Conservation (phyloP, 2,797 vertebrate species). For the Columba guinea region DNA sequence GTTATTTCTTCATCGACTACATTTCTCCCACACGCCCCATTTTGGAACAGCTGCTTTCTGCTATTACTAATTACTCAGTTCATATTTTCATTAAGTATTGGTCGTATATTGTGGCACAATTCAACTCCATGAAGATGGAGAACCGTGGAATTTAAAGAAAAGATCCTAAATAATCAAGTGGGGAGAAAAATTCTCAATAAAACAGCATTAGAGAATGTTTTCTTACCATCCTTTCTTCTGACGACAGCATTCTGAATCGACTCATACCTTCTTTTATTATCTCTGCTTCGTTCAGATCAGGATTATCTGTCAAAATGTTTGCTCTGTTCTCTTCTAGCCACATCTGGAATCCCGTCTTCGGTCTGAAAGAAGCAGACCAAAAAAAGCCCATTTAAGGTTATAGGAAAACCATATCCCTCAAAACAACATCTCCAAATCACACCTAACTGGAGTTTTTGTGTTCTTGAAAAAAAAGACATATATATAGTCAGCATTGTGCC, state of each 20-base stretch:
- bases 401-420: background rate
- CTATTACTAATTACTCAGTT: background rate
- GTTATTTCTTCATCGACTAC: background rate
- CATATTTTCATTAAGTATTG: background rate
- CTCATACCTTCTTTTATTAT: constrained; percentile 96
- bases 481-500: background rate
- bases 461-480: background rate
- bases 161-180: background rate
- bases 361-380: constrained; percentile 75
- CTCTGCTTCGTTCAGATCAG: constrained; percentile 89
- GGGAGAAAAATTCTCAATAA: background rate
- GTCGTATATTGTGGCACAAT: background rate
- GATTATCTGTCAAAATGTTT: constrained; percentile 82
- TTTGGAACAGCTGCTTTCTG: background rate
- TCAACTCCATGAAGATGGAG: background rate
- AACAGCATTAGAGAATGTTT: background rate
- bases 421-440: background rate
- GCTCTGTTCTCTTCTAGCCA: constrained; percentile 94
- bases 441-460: background rate
- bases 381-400: background rate
- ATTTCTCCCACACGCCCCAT: background rate
- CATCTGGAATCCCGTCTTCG: constrained; percentile 93
- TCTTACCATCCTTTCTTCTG: constrained; percentile 85
- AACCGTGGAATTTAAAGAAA: background rate
- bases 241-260: constrained; percentile 84